Base-by-base conservation (phyloP, 2,888 invertebrate genomes). In the Parthenolecanium corni region DNA sequence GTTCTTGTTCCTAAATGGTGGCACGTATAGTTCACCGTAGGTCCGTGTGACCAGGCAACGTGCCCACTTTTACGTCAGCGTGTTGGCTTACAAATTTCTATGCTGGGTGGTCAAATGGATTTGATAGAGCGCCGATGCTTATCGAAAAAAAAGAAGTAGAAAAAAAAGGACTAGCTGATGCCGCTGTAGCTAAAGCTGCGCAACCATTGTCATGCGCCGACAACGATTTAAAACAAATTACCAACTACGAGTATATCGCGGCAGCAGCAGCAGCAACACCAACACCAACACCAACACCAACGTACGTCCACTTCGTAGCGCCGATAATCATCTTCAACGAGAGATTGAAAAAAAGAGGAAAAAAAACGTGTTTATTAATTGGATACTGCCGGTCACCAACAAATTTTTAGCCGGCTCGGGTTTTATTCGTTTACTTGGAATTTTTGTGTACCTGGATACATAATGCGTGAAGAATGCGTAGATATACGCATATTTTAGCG, bases 161-260 rank as follows among this genome's bases (percentile, higher is more conserved):
- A n/a, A n/a, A n/a, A n/a, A n/a, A n/a, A n/a, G n/a, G n/a, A n/a
- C n/a, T 58, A 61, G 49, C 58, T 47, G 58, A 58, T 58, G 49
- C 58, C 47, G 20, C 16, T 24, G 31, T 21, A 18, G 36, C 40
- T 31, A 9, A 31, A 4, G 31, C 31, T 31, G 31, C 9, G 31
- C 31, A 9, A 38, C 57, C 31, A 61, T 61, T 61, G 61, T 61
- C 61, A 49, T 40, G 51, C 61, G 61, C 61, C 61, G 57, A 57
- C 57, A 36, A 47, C 51, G 58, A 11, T 52, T 52, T 52, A 21
- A 61, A 61, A 61, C 61, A 61, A 61, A 61, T 61, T 61, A 61
- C 61, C 61, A 61, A 23, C 51, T 61, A 49, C 61, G 18, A n/a
- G n/a, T n/a, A n/a, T n/a, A n/a, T n/a, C n/a, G n/a, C n/a, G n/a